Evolutionary conservation across 2,888 invertebrate species (phyloP), one percentile per base, ranked within the genome.

Genomic region (Euzophera pinguis): DNA sequence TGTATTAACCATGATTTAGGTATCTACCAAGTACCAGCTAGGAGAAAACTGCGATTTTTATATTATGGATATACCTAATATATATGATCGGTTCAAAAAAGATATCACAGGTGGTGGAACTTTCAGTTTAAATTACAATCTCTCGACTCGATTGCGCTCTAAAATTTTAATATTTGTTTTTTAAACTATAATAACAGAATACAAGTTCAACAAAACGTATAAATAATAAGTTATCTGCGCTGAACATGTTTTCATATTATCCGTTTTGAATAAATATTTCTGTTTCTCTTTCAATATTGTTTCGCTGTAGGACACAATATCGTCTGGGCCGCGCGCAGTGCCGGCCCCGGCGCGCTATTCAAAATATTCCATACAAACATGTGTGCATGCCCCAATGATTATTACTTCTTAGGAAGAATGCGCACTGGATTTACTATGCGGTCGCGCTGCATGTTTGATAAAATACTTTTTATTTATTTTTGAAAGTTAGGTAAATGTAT

Each of bases 351-450:
- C 60, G 62, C 65, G 65, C 69, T 73, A 74, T 77, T 76, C 75
- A 73, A 70, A 81, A 77, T 74, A 74, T 77, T 78, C 73, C 73
- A 72, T 69, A 65, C 64, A 67, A 67, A 75, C 84, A 83, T 75
- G 81, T 82, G 83, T 79, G 79, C 73, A 76, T 69, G 79, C 79
- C 69, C 69, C 78, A 71, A 77, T 81, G 84, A 86, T 83, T 86
- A 87, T 86, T 83, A 78, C 77, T 79, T 76, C 73, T 77, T 75
- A 75, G 74, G 71, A 63, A 63, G 64, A 56, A 69, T 65, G 65
- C 63, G 50, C 58, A 58, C 54, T 47, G 51, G 53, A 29, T 43
- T 12, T 12, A 27, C 1, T 32, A 1, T 32, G 7, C 5, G 4
- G 29, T 4, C 7, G 4, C 5, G 29, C 7, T 29, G 29, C 29